A percentile compares a stretch with the other conserved stretches of the same genome.
Conservation (phyloP, 2,113 vertebrate species). For the Osmerus eperlanus region DNA sequence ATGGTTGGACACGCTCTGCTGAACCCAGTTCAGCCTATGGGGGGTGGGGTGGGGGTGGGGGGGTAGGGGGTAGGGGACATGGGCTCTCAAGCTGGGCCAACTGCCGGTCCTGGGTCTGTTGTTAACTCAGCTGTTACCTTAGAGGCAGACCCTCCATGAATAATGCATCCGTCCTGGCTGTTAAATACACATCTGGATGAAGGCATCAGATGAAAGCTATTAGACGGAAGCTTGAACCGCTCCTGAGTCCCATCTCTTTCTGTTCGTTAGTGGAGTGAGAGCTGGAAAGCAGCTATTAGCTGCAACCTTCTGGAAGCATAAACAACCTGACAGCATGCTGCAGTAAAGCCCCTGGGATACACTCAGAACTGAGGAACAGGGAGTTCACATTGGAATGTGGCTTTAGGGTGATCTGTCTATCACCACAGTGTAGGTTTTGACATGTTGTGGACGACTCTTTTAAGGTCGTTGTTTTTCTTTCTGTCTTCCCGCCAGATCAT, state of each 20-base stretch:
- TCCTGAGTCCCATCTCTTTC: background rate
- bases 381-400: background rate
- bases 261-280: background rate
- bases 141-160: constrained; percentile 12
- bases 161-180: constrained; percentile 23
- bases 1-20: constrained; percentile 43
- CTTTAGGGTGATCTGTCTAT: constrained; percentile 16
- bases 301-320: background rate
- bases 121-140: constrained; percentile 13
- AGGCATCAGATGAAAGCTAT: constrained; percentile 11
- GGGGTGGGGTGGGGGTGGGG: background rate
- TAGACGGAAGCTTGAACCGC: constrained; percentile 1
- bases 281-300: background rate
- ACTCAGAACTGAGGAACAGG: constrained; percentile 3
- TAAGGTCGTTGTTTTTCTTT: background rate
- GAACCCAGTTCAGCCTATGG: constrained; percentile 53
- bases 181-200: constrained; percentile 15
- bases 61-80: constrained; percentile 25
- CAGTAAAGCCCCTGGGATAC: background rate
- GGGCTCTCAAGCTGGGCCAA: constrained; percentile 33
- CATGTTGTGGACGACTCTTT: constrained; percentile 8
- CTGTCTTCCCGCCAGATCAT: constrained; percentile 24
- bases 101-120: constrained; percentile 21
- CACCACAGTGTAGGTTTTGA: constrained; percentile 15
- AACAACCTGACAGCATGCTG: constrained; percentile 18